Base-by-base conservation (phyloP, 2,888 invertebrate genomes). In the Caenorhabditis macrosperma region DNA sequence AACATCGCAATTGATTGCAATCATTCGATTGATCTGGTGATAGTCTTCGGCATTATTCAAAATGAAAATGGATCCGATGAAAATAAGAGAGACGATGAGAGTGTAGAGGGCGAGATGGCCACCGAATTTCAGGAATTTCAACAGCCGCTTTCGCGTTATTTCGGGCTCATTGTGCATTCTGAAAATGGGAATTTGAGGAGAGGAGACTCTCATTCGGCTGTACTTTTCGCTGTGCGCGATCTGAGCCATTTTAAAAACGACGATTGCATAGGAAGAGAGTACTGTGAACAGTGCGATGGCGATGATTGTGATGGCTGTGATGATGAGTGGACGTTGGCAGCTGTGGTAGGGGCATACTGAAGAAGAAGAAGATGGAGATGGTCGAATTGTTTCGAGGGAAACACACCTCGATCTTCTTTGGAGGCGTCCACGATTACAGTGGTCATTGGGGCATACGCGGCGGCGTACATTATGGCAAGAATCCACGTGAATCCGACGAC, bases 81-180 rank as follows among this genome's bases (percentile, higher is more conserved):
- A 68, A 9, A 86, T 66, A 12, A 86, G 75, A 7, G 78, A 59
- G 35, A 76, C 69, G 46, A 85, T 85, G 20, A 85, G 48, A 12
- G 75, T 55, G 50, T 82, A 85, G 6, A 87, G 84, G 22, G 72
- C 78, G 15, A 87, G 50, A 59, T 86, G 85, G 2, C 78, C 82
- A 9, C 86, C 86, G 57, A 82, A 86, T 44, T 77, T 71, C 22
- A 86, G 35, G 64, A 86, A 86, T 50, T 85, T 83, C 28, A 66
- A 35, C 60, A 83, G 44, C 28, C 79, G 79, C 63, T 83, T 81
- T 17, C 68, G 54, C 0, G 84, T 85, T 20, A 78, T 57, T 64
- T 85, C 79, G 7, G 84, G 82, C 57, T 85, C 84, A 60, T 85
- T 85, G 76, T 85, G 84, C 78, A 83, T 81, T 74, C 84, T 85